phyloP scores from a whole-genome alignment of 2,113 vertebrate genomes.

The Lanius collurio region DNA sequence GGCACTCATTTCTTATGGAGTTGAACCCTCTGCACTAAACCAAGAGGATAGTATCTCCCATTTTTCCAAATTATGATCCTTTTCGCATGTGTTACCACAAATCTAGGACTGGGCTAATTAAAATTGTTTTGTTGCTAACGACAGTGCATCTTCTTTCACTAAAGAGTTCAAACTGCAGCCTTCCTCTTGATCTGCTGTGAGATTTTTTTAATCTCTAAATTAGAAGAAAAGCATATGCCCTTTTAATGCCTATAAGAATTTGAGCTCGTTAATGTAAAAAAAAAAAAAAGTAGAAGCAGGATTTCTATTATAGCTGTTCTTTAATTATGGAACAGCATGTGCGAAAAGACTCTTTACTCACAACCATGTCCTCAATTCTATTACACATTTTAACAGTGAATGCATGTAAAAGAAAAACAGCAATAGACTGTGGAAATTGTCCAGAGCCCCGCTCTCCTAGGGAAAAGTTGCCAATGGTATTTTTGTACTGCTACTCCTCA shows the following conservation, averaged over 20 bases:
- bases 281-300: not conserved
- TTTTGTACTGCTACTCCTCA: conserved; percentile 46
- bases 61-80: not conserved
- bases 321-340: conserved; percentile 71
- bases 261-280: conserved; percentile 46
- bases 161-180: conserved; percentile 17
- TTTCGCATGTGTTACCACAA: not conserved
- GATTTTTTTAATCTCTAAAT: conserved; percentile 59
- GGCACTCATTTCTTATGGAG: not conserved
- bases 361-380: conserved; percentile 40
- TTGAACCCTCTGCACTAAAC: not conserved
- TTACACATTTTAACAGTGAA: conserved; percentile 21
- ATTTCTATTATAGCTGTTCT: conserved; percentile 58
- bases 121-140: conserved; percentile 40
- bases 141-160: conserved; percentile 26
- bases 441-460: conserved; percentile 52
- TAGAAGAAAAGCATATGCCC: conserved; percentile 50
- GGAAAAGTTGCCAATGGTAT: conserved; percentile 54
- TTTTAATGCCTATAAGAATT: conserved; percentile 58
- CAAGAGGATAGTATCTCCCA: not conserved
- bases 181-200: conserved; percentile 42
- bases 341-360: conserved; percentile 45
- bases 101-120: conserved; percentile 40
- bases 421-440: conserved; percentile 51
- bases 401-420: conserved; percentile 50